phyloP scores from a whole-genome alignment of 2,797 vertebrate genomes.

The Cryptoprocta ferox region DNA sequence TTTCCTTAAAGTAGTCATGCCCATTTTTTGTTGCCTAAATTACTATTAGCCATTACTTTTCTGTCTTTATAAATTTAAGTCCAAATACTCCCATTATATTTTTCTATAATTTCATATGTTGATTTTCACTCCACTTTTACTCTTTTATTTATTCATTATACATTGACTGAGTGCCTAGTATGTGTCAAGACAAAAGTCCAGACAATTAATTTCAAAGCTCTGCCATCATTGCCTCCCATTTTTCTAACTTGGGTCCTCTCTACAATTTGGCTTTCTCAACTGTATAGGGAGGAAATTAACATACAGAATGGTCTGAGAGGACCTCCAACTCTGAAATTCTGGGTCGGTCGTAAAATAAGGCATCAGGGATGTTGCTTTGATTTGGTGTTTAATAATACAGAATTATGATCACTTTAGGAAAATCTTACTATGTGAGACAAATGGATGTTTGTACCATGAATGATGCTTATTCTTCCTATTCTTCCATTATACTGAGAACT shows the following conservation, averaged over 20 bases:
- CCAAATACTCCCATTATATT: background rate
- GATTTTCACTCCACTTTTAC: background rate
- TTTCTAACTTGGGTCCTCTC: background rate
- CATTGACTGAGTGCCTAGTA: background rate
- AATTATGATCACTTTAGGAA: background rate
- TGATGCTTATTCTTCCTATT: background rate
- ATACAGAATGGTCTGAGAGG: background rate
- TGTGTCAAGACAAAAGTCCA: background rate
- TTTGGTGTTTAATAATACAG: background rate
- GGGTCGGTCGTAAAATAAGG: background rate
- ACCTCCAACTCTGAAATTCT: background rate
- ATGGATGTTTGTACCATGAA: background rate
- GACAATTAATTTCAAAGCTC: background rate
- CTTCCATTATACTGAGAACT: constrained; percentile 3
- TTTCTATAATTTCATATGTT: constrained; percentile 15
- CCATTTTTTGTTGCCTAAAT: constrained; percentile 36
- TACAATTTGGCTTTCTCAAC: background rate
- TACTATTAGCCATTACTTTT: background rate
- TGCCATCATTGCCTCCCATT: background rate
- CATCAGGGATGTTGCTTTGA: background rate
- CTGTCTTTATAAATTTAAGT: background rate
- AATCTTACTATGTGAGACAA: background rate
- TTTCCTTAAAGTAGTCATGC: background rate
- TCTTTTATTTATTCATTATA: background rate
- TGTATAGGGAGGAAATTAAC: background rate